These are phyloP conservation scores for Mobula hypostoma DNA, from an alignment of 2,113 vertebrate species.

Conservation along the genomic window DNA sequence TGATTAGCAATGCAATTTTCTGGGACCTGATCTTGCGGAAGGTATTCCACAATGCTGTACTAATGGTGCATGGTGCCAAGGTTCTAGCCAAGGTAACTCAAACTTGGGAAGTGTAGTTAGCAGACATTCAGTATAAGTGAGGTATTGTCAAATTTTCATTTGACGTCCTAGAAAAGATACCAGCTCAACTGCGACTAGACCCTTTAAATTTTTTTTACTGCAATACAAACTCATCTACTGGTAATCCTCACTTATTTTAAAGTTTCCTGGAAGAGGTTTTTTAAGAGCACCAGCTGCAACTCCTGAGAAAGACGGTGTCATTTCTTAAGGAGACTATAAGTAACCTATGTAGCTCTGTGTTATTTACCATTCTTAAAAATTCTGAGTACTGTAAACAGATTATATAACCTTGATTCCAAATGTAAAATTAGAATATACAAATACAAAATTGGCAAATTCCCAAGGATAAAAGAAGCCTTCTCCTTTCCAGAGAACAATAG, in stretches of 20 bases:
- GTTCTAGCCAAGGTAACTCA: background rate
- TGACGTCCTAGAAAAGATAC: background rate
- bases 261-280: background rate
- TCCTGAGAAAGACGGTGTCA: background rate
- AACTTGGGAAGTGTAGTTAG: background rate
- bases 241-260: background rate
- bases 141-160: background rate
- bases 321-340: background rate
- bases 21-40: background rate
- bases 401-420: background rate
- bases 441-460: constrained; percentile 4
- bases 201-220: background rate
- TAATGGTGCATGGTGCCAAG: background rate
- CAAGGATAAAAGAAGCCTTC: background rate
- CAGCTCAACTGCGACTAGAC: background rate
- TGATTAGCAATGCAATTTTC: background rate
- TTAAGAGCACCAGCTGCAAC: background rate
- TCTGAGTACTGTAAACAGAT: background rate
- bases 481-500: background rate
- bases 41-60: background rate
- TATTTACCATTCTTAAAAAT: background rate
- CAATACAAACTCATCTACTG: background rate
- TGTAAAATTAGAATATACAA: background rate
- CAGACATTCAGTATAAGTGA: background rate
- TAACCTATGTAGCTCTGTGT: background rate